Conservation (phyloP, 1,140 invertebrate species). For the fruit fly (Drosophila melanogaster) region DNA sequence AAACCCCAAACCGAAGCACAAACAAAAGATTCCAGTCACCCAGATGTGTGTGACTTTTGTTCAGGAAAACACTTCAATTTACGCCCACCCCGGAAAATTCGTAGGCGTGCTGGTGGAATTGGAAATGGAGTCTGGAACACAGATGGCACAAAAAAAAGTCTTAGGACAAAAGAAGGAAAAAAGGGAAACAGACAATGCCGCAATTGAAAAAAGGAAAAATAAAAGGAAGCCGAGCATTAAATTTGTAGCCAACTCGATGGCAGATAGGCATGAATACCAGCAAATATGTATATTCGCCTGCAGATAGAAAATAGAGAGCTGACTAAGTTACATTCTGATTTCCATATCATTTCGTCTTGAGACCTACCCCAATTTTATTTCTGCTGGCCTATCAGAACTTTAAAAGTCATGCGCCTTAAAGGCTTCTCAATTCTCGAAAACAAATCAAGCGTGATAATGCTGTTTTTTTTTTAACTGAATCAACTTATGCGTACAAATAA, state of each 20-base stretch:
- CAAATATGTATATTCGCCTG: slow-evolving; percentile 29
- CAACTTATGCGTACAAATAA: slow-evolving; percentile 27
- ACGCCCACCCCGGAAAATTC: slow-evolving; percentile 20
- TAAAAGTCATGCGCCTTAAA: slow-evolving; percentile 34
- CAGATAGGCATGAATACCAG: slow-evolving; percentile 24
- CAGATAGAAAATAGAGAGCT: slow-evolving; percentile 8
- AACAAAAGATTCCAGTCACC: slow-evolving; percentile 26
- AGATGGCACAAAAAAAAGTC: slow-evolving; percentile 26
- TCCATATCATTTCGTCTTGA: slow-evolving; percentile 6
- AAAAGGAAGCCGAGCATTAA: slow-evolving; percentile 30
- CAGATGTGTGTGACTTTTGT: slow-evolving; percentile 17
- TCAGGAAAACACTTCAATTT: slow-evolving; percentile 25
- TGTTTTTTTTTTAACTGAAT: slow-evolving; percentile 14
- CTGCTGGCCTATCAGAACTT: slow-evolving; percentile 17
- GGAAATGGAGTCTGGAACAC: slow-evolving; percentile 28
- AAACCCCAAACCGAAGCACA: slow-evolving; percentile 30
- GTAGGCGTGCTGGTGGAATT: slow-evolving; percentile 4
- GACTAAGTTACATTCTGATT: slow-evolving; percentile 17
- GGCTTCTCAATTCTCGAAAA: neutral
- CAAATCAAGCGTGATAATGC: slow-evolving; percentile 26
- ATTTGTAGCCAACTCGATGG: slow-evolving; percentile 39
- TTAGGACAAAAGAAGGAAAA: slow-evolving; percentile 15
- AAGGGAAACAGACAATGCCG: slow-evolving; percentile 19
- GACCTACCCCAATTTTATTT: slow-evolving; percentile 25
- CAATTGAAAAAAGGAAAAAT: slow-evolving; percentile 37